Base-by-base conservation (phyloP, 2,888 invertebrate species). In the Euplagia quadripunctaria region DNA sequence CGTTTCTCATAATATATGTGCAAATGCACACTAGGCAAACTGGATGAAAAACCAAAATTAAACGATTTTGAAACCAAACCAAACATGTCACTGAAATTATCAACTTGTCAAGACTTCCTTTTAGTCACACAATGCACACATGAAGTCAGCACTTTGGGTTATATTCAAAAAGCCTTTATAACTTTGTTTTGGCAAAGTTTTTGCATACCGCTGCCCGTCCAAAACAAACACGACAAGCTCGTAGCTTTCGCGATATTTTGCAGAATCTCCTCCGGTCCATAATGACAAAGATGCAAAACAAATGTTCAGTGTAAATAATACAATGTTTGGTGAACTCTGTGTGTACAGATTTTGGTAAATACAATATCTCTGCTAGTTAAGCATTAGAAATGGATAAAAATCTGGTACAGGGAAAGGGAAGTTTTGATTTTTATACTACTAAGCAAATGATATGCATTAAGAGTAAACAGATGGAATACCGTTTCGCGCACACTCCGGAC, bases 151-250 rank as follows among this genome's bases (percentile, higher is more conserved):
- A 49, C 58, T 69, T 70, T 69, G n/a, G 16, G 69, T 61, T 68
- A 49, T 68, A 68, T 68, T 72, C 68, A 69, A 72, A 70, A 71
- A 64, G 51, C 31, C 52, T 74, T 55, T 58, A 66, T 69, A 72
- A 67, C 75, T 75, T 72, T 66, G 72, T 75, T 75, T 64, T 52
- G 46, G 51, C 52, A 69, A 74, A 75, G 72, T 72, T 69, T 75
- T 71, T 75, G 71, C 66, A n/a, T 43, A 66, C 66, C 61, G 65
- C 66, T 65, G 66, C 69, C 46, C 63, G 66, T 70, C 75, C 72
- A 70, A 75, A 72, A 75, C 72, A 75, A 72, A 72, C 72, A 75
- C 55, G 41, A 72, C 70, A 51, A 14, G n/a, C 66, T 68, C 41
- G 58, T 61, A 66, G 51, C 55, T 58, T 64, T 20, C 63, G 52